Conservation (phyloP, 1,140 invertebrate genomes). For the Pollicipes pollicipes region DNA sequence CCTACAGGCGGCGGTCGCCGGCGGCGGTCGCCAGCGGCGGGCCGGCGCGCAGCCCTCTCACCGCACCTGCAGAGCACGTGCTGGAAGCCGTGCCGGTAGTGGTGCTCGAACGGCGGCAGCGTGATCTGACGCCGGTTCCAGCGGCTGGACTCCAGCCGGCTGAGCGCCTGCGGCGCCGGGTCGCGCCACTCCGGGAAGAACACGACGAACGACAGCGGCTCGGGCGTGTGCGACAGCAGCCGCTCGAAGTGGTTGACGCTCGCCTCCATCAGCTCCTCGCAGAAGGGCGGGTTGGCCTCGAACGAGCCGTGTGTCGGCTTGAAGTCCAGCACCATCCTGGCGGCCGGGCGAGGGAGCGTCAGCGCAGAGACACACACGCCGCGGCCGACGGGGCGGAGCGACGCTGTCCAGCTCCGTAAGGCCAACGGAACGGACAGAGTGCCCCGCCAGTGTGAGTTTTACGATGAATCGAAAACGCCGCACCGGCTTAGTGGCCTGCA, state of each 20-base stretch:
- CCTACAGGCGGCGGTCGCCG: no score
- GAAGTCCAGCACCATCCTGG: conserved; percentile 75
- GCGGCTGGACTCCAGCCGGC: conserved; percentile 43
- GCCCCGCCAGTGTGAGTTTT: no score
- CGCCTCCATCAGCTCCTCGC: conserved; percentile 83
- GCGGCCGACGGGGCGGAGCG: no score
- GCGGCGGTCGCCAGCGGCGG: no score
- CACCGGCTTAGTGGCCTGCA: no score
- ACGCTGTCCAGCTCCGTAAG: no score
- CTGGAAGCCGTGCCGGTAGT: conserved; percentile 77
- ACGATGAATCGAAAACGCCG: no score
- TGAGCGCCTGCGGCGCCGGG: conserved; percentile 54
- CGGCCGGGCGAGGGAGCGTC: conserved; percentile 1
- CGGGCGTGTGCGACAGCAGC: conserved; percentile 57
- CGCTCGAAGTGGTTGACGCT: conserved; percentile 80
- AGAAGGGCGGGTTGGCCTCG: conserved; percentile 86
- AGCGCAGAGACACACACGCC: no score
- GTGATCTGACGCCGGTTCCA: conserved; percentile 83
- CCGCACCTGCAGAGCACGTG: conserved; percentile 40
- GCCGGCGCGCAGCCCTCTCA: no score
- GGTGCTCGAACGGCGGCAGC: conserved; percentile 78
- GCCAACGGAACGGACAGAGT: no score
- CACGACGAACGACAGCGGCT: conserved; percentile 84
- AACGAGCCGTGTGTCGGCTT: conserved; percentile 84
- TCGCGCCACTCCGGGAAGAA: conserved; percentile 87